A percentile compares a stretch with the other conserved stretches of the same genome.
Evolutionary conservation across 2,113 vertebrate species (phyloP).

Genomic region (Centropus bengalensis): DNA sequence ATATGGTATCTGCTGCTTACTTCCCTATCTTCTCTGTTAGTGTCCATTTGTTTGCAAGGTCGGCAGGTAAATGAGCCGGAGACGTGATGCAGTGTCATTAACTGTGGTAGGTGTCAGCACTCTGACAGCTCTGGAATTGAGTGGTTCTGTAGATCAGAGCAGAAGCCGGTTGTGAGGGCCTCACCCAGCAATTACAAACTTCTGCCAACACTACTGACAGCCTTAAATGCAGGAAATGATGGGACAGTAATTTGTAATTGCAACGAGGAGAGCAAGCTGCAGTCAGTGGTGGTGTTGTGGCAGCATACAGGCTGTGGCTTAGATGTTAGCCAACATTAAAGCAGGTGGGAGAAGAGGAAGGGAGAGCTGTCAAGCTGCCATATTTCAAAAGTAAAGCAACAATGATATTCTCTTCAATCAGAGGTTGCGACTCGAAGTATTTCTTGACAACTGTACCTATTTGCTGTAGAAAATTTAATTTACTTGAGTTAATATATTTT

Average conservation of each 20-base stretch:
- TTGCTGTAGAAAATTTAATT: background rate
- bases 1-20: slow-evolving; percentile 73
- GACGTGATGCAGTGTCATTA: slow-evolving; percentile 78
- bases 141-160: slow-evolving; percentile 71
- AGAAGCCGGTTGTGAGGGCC: slow-evolving; percentile 55
- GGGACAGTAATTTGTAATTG: slow-evolving; percentile 37
- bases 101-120: slow-evolving; percentile 82
- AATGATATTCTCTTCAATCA: background rate
- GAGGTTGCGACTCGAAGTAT: background rate
- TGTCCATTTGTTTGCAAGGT: slow-evolving; percentile 72
- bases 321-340: background rate
- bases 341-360: background rate
- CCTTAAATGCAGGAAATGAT: slow-evolving; percentile 23
- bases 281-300: background rate
- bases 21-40: slow-evolving; percentile 31
- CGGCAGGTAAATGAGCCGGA: slow-evolving; percentile 70
- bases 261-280: background rate
- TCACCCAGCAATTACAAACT: slow-evolving; percentile 27
- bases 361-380: background rate
- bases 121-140: slow-evolving; percentile 80
- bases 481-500: background rate
- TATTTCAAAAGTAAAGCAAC: background rate
- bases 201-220: slow-evolving; percentile 29
- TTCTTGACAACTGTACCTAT: background rate
- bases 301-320: background rate